Conservation (phyloP, 2,888 invertebrate species). For the Carcina quercana region DNA sequence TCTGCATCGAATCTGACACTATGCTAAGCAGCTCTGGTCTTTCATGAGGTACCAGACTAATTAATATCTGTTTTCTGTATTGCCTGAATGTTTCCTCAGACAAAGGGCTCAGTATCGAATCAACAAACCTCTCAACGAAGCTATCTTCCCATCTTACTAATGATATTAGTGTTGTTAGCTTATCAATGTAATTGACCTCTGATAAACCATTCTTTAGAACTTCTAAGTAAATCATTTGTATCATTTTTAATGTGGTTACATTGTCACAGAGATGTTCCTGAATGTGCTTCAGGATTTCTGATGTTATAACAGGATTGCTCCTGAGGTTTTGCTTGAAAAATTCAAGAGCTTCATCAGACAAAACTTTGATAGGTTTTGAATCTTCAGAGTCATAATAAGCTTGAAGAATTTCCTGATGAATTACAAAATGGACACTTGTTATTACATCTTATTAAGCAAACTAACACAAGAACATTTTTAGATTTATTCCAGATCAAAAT, state of each 20-base stretch:
- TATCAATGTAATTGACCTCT: constrained; percentile 44
- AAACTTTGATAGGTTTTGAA: constrained; percentile 37
- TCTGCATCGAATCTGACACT: constrained; percentile 49
- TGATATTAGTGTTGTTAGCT: constrained; percentile 48
- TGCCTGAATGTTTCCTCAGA: constrained; percentile 51
- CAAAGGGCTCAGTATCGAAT: constrained; percentile 42
- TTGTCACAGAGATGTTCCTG: constrained; percentile 32
- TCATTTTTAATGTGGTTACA: constrained; percentile 28
- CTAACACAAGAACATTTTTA: too few species aligned
- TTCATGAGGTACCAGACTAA: constrained; percentile 53
- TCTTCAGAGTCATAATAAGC: constrained; percentile 42
- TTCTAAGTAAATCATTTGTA: constrained; percentile 50
- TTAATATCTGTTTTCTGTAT: constrained; percentile 57
- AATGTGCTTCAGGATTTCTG: constrained; percentile 40
- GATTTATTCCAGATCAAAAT: too few species aligned
- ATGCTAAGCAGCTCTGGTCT: constrained; percentile 46
- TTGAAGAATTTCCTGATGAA: constrained; percentile 56
- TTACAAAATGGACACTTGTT: too few species aligned
- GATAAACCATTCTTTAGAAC: constrained; percentile 44
- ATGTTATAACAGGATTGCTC: constrained; percentile 56
- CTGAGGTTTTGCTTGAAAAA: constrained; percentile 61
- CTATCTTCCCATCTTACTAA: constrained; percentile 47
- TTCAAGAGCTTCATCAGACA: constrained; percentile 38
- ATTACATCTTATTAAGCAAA: too few species aligned
- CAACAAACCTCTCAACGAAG: constrained; percentile 37